Evolutionary conservation across 2,888 invertebrate species (phyloP).

Genomic region (Hirtodrosophila cameraria): DNA sequence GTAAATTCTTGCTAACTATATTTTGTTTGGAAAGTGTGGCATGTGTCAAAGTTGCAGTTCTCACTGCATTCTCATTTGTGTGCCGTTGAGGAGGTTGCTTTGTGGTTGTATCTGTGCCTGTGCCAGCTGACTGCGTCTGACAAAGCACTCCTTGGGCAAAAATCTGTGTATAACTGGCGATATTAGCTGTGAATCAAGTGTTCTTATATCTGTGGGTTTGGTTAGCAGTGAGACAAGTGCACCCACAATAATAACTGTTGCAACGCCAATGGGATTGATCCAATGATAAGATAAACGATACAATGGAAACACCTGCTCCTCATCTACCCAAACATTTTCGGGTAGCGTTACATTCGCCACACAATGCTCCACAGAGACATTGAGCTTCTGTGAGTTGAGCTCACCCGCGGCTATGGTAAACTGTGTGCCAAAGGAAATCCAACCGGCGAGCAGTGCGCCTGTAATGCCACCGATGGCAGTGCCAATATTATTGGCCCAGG

Average conservation of each 20-base stretch:
- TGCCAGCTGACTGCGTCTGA: constrained; percentile 34
- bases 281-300: constrained; percentile 93
- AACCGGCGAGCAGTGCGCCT: constrained; percentile 87
- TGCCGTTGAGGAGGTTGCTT: constrained; percentile 44
- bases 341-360: constrained; percentile 55
- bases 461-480: constrained; percentile 86
- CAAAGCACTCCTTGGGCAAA: constrained; percentile 81
- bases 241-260: constrained; percentile 88
- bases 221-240: constrained; percentile 87
- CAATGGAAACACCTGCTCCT: constrained; percentile 88
- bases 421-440: constrained; percentile 88
- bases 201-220: constrained; percentile 85
- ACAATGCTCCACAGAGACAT: constrained; percentile 85
- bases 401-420: constrained; percentile 87
- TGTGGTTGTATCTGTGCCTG: constrained; percentile 58
- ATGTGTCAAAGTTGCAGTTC: constrained; percentile 12
- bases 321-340: constrained; percentile 76
- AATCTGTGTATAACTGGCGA: constrained; percentile 86
- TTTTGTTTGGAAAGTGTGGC: constrained; percentile 2
- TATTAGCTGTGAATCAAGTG: constrained; percentile 86
- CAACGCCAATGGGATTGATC: constrained; percentile 90
- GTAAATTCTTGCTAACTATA: constrained; percentile 22
- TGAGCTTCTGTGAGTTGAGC: constrained; percentile 86
- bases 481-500: constrained; percentile 90
- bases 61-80: constrained; percentile 8